These are phyloP conservation scores for Apolygus lucorum DNA, from an alignment of 1,140 invertebrate species.

Conservation along the genomic window DNA sequence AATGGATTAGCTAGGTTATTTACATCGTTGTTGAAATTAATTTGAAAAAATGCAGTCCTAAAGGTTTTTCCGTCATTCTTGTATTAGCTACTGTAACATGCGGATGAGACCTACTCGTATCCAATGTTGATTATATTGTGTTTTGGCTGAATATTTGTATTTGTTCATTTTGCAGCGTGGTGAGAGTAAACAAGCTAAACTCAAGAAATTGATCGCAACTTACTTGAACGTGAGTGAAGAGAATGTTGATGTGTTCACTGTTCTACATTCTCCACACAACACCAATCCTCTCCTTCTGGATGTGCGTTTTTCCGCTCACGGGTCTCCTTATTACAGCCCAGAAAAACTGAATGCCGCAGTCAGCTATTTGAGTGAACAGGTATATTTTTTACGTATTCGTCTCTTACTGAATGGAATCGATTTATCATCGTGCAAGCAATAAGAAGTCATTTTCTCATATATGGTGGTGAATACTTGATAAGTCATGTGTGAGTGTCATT, in stretches of 20 bases:
- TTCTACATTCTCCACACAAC: slow-evolving; percentile 58
- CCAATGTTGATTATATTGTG: slow-evolving; percentile 14
- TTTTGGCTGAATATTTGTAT: not conserved
- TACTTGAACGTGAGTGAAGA: slow-evolving; percentile 64
- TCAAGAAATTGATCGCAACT: slow-evolving; percentile 56
- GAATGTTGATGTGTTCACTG: slow-evolving; percentile 89
- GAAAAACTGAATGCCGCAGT: slow-evolving; percentile 77
- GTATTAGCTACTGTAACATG: too few species aligned
- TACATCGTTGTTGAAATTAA: too few species aligned
- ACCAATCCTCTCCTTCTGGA: slow-evolving; percentile 55
- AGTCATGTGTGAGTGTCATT: too few species aligned
- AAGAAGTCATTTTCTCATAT: too few species aligned
- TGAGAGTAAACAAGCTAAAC: slow-evolving; percentile 62
- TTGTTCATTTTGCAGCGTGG: slow-evolving; percentile 41
- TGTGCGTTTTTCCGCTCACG: slow-evolving; percentile 82
- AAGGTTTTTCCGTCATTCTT: too few species aligned
- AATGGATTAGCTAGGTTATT: too few species aligned
- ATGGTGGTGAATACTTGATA: too few species aligned
- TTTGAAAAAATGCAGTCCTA: too few species aligned
- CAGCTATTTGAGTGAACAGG: slow-evolving; percentile 53
- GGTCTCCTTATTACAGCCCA: slow-evolving; percentile 78
- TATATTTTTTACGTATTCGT: slow-evolving; percentile 34
- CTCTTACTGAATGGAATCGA: not conserved
- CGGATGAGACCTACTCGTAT: not conserved
- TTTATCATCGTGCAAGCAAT: not conserved